Evolutionary conservation across 2,113 vertebrate genomes (phyloP).

Genomic region (Aplodontia rufa): DNA sequence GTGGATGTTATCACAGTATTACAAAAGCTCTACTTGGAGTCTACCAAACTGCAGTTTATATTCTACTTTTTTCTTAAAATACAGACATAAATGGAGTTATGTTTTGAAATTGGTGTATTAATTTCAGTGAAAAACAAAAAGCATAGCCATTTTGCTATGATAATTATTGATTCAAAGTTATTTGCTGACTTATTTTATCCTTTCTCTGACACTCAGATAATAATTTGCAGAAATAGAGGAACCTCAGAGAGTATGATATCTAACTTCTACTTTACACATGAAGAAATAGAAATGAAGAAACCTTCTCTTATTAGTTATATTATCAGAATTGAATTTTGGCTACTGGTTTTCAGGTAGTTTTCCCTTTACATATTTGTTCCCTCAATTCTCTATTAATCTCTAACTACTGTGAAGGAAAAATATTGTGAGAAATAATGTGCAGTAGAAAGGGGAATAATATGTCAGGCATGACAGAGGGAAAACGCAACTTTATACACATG

Average conservation of each 20-base stretch:
- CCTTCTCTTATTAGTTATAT: neutral
- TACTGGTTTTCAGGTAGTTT: conserved; percentile 75
- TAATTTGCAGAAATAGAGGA: neutral
- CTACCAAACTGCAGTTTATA: neutral
- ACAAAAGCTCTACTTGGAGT: neutral
- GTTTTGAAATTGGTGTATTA: conserved; percentile 28
- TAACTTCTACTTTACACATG: neutral
- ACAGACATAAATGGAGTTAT: neutral
- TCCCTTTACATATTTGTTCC: neutral
- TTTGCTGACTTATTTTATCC: neutral
- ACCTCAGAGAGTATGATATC: neutral
- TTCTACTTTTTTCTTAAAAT: neutral
- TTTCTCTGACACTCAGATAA: neutral
- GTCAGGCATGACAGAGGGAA: neutral
- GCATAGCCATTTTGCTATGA: neutral
- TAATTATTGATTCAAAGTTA: neutral
- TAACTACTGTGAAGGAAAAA: neutral
- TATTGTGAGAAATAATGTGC: neutral
- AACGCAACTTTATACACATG: neutral
- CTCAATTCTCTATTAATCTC: neutral
- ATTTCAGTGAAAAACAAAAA: neutral
- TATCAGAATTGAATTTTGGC: neutral
- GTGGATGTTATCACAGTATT: neutral
- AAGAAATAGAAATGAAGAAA: neutral
- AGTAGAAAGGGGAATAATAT: neutral